Conservation (phyloP, 1,140 invertebrate species). For the Harlomillsia oculata region DNA sequence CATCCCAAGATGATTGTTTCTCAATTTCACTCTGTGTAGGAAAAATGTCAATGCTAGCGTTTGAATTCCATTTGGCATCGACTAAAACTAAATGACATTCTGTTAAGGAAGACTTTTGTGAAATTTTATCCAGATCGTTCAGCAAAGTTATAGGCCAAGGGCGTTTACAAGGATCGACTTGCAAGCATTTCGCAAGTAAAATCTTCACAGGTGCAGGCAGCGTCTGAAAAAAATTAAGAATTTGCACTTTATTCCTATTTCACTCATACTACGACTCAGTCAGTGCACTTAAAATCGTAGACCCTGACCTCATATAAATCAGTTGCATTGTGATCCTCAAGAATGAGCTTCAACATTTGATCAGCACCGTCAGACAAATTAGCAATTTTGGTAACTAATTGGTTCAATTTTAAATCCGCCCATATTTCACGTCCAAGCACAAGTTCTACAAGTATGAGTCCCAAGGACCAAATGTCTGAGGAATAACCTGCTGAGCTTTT, state of each 20-base stretch:
- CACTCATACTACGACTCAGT: neutral
- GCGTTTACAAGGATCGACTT: slow-evolving; percentile 29
- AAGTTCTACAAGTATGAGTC: slow-evolving; percentile 73
- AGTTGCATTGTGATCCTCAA: slow-evolving; percentile 61
- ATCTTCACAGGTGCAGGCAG: slow-evolving; percentile 13
- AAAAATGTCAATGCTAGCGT: slow-evolving; percentile 14
- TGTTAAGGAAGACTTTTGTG: no score
- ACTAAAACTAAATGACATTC: no score
- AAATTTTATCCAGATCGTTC: no score
- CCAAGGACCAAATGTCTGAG: slow-evolving; percentile 81
- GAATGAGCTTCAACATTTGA: slow-evolving; percentile 60
- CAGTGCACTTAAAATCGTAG: neutral
- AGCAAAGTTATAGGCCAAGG: slow-evolving; percentile 22
- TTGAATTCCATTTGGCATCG: no score
- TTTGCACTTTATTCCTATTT: neutral
- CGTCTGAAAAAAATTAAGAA: slow-evolving; percentile 8
- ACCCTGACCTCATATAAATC: slow-evolving; percentile 42
- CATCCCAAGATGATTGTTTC: neutral
- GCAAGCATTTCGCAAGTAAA: slow-evolving; percentile 36
- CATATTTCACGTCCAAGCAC: slow-evolving; percentile 53
- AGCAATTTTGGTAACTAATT: slow-evolving; percentile 61
- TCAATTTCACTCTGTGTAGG: neutral
- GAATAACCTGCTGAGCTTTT: slow-evolving; percentile 29
- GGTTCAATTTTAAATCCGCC: slow-evolving; percentile 59
- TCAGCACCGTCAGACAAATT: slow-evolving; percentile 53